A percentile compares a stretch with the other conserved stretches of the same genome.
Evolutionary conservation across 2,888 invertebrate genomes (phyloP).

Genomic region (Dyspetes luteomarginatus): DNA sequence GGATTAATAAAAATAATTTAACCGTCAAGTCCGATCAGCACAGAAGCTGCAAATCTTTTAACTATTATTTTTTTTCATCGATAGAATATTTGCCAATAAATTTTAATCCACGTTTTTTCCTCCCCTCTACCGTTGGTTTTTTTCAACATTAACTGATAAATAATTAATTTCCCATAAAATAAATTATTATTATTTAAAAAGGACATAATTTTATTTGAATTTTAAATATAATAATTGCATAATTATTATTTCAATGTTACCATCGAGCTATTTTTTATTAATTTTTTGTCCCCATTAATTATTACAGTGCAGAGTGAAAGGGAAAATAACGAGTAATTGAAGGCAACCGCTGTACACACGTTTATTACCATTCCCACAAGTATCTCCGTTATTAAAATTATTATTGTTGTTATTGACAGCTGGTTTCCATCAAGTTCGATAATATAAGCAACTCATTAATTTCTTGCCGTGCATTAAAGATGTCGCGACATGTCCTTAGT

Average conservation of each 20-base stretch:
- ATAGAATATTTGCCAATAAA: background rate
- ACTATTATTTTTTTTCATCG: constrained; percentile 38
- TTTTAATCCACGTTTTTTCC: too few relatives aligned
- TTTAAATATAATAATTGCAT: too few relatives aligned
- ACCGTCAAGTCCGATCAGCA: constrained; percentile 33
- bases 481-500: too few relatives aligned
- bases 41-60: constrained; percentile 27
- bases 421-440: background rate
- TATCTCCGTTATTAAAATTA: background rate
- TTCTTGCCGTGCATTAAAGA: too few relatives aligned
- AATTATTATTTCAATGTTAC: too few relatives aligned
- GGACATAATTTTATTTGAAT: too few relatives aligned
- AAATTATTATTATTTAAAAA: too few relatives aligned
- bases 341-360: constrained; percentile 19
- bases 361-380: constrained; percentile 36
- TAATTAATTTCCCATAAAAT: too few relatives aligned
- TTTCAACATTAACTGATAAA: too few relatives aligned
- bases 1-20: constrained; percentile 52
- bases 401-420: constrained; percentile 31
- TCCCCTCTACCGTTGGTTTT: too few relatives aligned
- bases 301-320: constrained; percentile 42
- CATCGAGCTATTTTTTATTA: too few relatives aligned
- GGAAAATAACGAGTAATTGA: constrained; percentile 31
- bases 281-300: too few relatives aligned
- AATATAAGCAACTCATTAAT: background rate